These are phyloP conservation scores for Indri indri DNA, from an alignment of 2,113 vertebrate species.

Conservation along the genomic window DNA sequence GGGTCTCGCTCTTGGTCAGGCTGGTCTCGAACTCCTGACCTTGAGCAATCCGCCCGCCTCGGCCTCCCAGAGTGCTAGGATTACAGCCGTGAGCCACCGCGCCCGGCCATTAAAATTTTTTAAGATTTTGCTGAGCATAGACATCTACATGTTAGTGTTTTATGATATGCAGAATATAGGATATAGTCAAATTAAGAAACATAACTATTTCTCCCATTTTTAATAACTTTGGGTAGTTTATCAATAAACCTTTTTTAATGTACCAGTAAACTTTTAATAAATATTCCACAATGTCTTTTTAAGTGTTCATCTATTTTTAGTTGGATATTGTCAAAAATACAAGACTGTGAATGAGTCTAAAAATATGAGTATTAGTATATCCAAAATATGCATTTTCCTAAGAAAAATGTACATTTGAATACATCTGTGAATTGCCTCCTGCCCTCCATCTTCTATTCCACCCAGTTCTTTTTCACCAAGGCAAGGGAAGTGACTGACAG, in stretches of 20 bases:
- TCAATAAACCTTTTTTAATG: background rate
- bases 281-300: background rate
- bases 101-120: background rate
- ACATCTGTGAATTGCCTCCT: slow-evolving; percentile 53
- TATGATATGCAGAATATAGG: background rate
- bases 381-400: slow-evolving; percentile 17
- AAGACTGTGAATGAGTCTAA: slow-evolving; percentile 12
- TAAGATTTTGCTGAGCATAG: background rate
- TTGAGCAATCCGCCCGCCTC: too few relatives aligned
- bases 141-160: background rate
- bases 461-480: slow-evolving; percentile 32
- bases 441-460: background rate
- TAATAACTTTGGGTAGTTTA: background rate
- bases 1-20: too few relatives aligned
- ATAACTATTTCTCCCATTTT: background rate
- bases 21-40: too few relatives aligned
- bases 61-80: too few relatives aligned
- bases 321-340: slow-evolving; percentile 27
- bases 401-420: slow-evolving; percentile 14
- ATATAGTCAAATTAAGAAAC: background rate
- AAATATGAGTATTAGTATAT: slow-evolving; percentile 67
- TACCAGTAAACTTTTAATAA: background rate
- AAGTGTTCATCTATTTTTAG: slow-evolving; percentile 41
- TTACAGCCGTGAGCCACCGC: too few relatives aligned
- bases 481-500: slow-evolving; percentile 37